These are phyloP conservation scores for Otolemur crassicaudatus DNA, from an alignment of 2,797 vertebrate genomes.

Conservation along the genomic window DNA sequence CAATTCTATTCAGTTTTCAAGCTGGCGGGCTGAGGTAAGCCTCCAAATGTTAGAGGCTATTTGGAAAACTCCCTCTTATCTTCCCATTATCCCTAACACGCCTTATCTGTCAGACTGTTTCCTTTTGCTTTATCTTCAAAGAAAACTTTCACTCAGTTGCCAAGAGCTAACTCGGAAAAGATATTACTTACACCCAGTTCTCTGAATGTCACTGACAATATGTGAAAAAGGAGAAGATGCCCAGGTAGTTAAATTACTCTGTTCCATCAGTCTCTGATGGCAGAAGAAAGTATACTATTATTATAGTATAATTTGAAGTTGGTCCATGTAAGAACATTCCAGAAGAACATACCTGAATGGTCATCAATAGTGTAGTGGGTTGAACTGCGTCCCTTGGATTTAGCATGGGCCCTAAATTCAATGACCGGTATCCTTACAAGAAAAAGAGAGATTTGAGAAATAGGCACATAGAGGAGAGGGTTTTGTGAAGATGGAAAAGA, in stretches of 20 bases:
- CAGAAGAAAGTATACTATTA: background rate
- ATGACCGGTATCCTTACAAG: too few species aligned
- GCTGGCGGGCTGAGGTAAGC: background rate
- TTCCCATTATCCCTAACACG: background rate
- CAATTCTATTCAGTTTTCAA: background rate
- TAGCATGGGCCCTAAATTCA: too few species aligned
- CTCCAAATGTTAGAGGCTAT: background rate
- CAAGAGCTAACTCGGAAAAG: background rate
- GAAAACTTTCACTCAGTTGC: background rate
- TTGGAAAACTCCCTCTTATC: background rate
- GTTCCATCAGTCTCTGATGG: background rate
- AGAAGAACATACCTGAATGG: background rate
- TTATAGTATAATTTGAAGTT: too few species aligned
- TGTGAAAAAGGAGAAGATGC: background rate
- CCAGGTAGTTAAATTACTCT: background rate
- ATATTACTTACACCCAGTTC: background rate
- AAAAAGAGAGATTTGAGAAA: background rate
- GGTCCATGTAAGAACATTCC: background rate
- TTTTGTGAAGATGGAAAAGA: background rate
- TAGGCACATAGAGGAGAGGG: too few species aligned
- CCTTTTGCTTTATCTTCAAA: background rate
- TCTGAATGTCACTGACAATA: background rate
- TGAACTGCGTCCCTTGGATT: too few species aligned
- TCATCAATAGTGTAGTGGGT: too few species aligned
- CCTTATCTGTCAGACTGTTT: background rate